These are phyloP conservation scores for Leptinotarsa lineolata DNA, from an alignment of 1,140 invertebrate genomes.

Conservation along the genomic window DNA sequence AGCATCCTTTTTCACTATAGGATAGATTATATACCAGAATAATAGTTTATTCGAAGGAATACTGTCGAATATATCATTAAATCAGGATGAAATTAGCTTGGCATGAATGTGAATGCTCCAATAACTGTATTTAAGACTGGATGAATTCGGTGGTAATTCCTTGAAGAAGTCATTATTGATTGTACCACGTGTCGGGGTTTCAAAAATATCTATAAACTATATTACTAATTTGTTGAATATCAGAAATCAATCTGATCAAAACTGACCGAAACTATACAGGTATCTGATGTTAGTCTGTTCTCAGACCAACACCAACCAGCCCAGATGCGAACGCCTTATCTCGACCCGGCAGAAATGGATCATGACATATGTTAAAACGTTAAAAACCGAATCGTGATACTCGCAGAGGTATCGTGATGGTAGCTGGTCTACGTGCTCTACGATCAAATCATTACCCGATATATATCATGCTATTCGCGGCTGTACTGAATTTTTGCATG, in stretches of 20 bases:
- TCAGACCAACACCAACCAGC: not conserved
- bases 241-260: too few relatives aligned
- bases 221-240: not conserved
- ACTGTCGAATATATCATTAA: too few relatives aligned
- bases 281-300: not conserved
- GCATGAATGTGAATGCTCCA: too few relatives aligned
- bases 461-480: slow-evolving; percentile 30
- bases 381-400: slow-evolving; percentile 34
- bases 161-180: too few relatives aligned
- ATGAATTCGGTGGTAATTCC: too few relatives aligned
- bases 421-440: slow-evolving; percentile 28
- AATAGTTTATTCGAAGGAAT: too few relatives aligned
- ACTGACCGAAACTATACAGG: too few relatives aligned
- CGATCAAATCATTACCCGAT: slow-evolving; percentile 33
- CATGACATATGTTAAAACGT: slow-evolving; percentile 37
- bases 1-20: too few relatives aligned
- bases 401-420: slow-evolving; percentile 35
- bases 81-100: too few relatives aligned
- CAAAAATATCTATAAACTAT: not conserved
- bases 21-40: too few relatives aligned
- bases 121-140: too few relatives aligned
- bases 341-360: slow-evolving; percentile 30
- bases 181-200: not conserved
- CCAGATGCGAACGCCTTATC: slow-evolving; percentile 2
- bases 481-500: slow-evolving; percentile 20